Evolutionary conservation across 2,888 invertebrate genomes (phyloP).

Genomic region (Drosophila tripunctata): DNA sequence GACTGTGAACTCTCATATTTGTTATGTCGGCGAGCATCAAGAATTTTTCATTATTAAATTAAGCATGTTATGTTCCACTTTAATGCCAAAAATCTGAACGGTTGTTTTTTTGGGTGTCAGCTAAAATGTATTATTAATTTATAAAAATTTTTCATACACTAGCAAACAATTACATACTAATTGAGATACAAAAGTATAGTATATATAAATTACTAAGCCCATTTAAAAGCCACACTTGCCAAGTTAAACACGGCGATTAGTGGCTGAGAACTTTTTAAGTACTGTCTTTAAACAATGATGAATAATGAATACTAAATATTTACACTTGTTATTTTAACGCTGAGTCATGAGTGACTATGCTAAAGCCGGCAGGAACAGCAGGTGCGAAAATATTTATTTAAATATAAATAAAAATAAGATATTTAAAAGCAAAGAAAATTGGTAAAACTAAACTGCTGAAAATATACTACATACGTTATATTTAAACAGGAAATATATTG

Average conservation of each 20-base stretch:
- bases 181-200: too few relatives aligned
- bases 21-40: constrained; percentile 33
- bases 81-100: constrained; percentile 14
- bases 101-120: neutral
- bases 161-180: neutral
- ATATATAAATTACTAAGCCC: neutral
- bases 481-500: too few relatives aligned
- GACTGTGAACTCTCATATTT: constrained; percentile 13
- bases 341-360: neutral
- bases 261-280: neutral
- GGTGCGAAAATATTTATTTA: neutral
- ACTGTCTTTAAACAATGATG: neutral
- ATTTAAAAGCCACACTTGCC: neutral
- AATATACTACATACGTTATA: too few relatives aligned
- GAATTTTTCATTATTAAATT: constrained; percentile 62
- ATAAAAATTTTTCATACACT: neutral
- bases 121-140: neutral
- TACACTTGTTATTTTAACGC: neutral
- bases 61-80: constrained; percentile 37
- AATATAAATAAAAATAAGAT: neutral
- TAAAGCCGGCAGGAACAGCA: neutral
- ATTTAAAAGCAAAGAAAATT: neutral
- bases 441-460: neutral
- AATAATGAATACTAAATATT: neutral
- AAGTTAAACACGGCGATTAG: neutral